Base-by-base conservation (phyloP, 23 tunicate species). In the Phallusia fumigata region DNA sequence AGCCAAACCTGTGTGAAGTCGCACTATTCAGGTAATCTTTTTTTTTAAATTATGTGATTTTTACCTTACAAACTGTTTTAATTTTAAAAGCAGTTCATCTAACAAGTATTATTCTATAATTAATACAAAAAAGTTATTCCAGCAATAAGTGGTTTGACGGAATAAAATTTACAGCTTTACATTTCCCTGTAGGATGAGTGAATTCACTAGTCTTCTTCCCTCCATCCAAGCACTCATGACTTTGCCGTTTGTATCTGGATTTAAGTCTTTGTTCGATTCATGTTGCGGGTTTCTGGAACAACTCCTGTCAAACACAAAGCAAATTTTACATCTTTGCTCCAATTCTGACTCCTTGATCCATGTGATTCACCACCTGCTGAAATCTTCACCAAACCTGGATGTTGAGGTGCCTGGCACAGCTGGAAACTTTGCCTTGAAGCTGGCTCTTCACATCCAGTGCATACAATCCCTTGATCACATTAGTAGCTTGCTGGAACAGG, bases 401-500 rank as follows among this genome's bases (percentile, higher is more conserved):
- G 86, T 88, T 19, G 91, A 87, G 65, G 35, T 82, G 0, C 65
- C 85, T 21, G 86, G 87, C 19, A 84, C 90, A 19, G 87, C 98
- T 40, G 84, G 92, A 18, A 77, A 85, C 72, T 44, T 94, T 19
- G 98, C 94, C 36, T 81, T 84, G 35, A 86, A 83, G 73, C 78
- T 94, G 21, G 85, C 90, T 15, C 19, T 82, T 44, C 88, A 89
- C 79, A n/a, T 94, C 19, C 98, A 89, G 65, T 65, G 81, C 24
- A 82, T 87, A 18, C 90, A 86, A 78, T 89, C 91, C 24, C 15
- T 94, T 65, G 98, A 94, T 77, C 91, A 81, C 80, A 83, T 94
- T 32, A 32, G 36, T 13, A 75, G 82, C n/a, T 78, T 92, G 13
- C 40, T 84, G 58, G 93, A 84, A 19, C 75, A 81, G 28, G 84